These are phyloP conservation scores for Platynereis dumerilii DNA, from an alignment of 2,888 invertebrate genomes.

Conservation along the genomic window DNA sequence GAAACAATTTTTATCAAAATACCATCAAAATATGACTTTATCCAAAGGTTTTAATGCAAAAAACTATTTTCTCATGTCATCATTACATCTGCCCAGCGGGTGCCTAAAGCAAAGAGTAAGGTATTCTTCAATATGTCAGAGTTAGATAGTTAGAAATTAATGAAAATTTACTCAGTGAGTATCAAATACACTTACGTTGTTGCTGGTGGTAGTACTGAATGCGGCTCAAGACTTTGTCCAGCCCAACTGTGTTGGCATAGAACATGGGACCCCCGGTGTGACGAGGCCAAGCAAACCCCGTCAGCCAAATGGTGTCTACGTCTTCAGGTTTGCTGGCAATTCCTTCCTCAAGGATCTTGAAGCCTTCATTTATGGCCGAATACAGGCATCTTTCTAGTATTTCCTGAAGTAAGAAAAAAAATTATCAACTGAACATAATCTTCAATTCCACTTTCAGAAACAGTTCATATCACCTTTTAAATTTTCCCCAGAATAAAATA, in stretches of 20 bases:
- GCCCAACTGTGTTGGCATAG: slow-evolving; percentile 54
- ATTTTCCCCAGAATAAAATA: too few species aligned
- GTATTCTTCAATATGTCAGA: too few species aligned
- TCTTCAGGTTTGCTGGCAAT: slow-evolving; percentile 53
- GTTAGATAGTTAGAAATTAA: too few species aligned
- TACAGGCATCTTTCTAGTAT: slow-evolving; percentile 52
- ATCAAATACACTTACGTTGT: slow-evolving; percentile 47
- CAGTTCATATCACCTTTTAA: too few species aligned
- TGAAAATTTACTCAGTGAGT: too few species aligned
- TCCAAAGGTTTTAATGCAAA: too few species aligned
- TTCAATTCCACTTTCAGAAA: not conserved
- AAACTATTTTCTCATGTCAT: too few species aligned
- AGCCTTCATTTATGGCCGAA: slow-evolving; percentile 55
- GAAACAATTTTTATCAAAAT: too few species aligned
- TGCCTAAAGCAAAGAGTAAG: too few species aligned
- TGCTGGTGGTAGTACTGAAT: slow-evolving; percentile 49
- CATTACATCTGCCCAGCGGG: too few species aligned
- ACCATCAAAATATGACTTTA: too few species aligned
- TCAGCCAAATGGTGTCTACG: slow-evolving; percentile 55
- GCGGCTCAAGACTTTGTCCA: slow-evolving; percentile 48
- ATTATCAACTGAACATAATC: not conserved
- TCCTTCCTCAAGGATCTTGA: slow-evolving; percentile 55
- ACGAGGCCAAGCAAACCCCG: slow-evolving; percentile 55
- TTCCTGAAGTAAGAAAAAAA: slow-evolving; percentile 51
- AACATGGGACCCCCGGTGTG: slow-evolving; percentile 59